phyloP scores from a whole-genome alignment of 1,140 invertebrate species.

The Musca domestica region DNA sequence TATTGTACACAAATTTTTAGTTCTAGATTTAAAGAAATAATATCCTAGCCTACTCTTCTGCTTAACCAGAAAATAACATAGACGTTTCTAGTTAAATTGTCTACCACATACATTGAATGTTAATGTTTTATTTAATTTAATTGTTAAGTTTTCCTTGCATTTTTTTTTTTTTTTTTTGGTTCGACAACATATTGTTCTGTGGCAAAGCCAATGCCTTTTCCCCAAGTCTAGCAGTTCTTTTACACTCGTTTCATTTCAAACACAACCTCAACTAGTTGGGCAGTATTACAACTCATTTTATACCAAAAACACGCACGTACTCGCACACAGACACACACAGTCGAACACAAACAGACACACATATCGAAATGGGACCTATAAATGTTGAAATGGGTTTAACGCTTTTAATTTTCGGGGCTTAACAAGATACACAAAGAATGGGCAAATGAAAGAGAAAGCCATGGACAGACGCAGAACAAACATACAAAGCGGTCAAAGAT shows the following conservation, averaged over 20 bases:
- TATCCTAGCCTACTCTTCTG: no score
- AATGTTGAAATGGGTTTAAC: constrained; percentile 28
- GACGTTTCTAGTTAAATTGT: no score
- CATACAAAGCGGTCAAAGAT: neutral
- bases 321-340: neutral
- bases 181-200: no score
- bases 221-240: no score
- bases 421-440: constrained; percentile 1
- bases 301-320: neutral
- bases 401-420: constrained; percentile 28
- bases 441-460: neutral
- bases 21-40: no score
- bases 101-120: constrained; percentile 23
- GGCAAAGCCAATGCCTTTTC: no score
- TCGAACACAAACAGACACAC: neutral
- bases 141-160: constrained; percentile 13
- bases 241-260: no score
- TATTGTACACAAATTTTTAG: no score
- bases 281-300: no score
- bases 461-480: neutral
- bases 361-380: constrained; percentile 19
- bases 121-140: constrained; percentile 31
- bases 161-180: no score
- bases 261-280: no score
- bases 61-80: no score